These are phyloP conservation scores for Reticulitermes speratus DNA, from an alignment of 1,140 invertebrate genomes.

Conservation along the genomic window DNA sequence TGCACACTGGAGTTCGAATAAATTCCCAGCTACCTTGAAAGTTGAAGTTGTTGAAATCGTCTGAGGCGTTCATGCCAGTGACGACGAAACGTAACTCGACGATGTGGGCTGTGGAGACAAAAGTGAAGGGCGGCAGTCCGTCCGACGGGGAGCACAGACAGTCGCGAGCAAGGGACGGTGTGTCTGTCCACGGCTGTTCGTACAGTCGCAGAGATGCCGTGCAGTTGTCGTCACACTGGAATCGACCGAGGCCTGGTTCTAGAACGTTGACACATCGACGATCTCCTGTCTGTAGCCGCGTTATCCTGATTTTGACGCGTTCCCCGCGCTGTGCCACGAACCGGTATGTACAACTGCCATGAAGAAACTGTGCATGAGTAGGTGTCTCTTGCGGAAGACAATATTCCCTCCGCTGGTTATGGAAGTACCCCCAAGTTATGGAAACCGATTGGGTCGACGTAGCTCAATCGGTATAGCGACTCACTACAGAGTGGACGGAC, in stretches of 20 bases:
- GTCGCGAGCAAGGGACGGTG: conserved; percentile 62
- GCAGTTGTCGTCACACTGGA: conserved; percentile 65
- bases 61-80: conserved; percentile 74
- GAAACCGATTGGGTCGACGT: too few species aligned
- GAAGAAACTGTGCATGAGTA: conserved; percentile 25
- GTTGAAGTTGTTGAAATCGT: conserved; percentile 79
- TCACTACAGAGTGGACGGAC: too few species aligned
- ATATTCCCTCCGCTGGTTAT: too few species aligned
- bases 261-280: conserved; percentile 54
- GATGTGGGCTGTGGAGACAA: conserved; percentile 72
- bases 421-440: too few species aligned
- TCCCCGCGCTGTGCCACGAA: conserved; percentile 80
- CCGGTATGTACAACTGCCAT: conserved; percentile 75
- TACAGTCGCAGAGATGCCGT: conserved; percentile 52
- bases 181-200: conserved; percentile 71
- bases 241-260: conserved; percentile 65
- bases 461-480: too few species aligned
- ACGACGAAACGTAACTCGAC: conserved; percentile 79
- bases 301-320: conserved; percentile 66
- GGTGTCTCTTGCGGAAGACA: too few species aligned
- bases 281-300: conserved; percentile 61
- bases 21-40: conserved; percentile 85
- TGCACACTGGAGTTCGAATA: conserved; percentile 65
- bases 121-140: conserved; percentile 63
- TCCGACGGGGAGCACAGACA: conserved; percentile 66